Percentiles rank a stretch among this genome's conserved stretches.
Evolutionary conservation across 2,797 vertebrate species (phyloP).

Genomic region (Pantherophis vulpinus): DNA sequence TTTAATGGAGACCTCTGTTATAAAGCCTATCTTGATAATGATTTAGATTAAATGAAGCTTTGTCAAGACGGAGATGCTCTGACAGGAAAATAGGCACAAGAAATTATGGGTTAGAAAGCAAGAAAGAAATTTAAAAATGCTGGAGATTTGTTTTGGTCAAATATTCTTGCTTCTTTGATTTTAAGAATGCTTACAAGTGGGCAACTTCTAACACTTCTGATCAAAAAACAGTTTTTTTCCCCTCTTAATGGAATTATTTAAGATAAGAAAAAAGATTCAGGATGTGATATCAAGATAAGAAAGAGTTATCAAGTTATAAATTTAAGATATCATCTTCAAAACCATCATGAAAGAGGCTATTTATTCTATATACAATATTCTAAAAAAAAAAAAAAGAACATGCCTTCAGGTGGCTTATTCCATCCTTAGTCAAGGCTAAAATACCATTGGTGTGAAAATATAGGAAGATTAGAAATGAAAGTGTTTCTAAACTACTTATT

Average conservation of each 20-base stretch:
- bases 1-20: slow-evolving; percentile 30
- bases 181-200: not conserved
- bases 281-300: not conserved
- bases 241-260: not conserved
- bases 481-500: not conserved
- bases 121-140: not conserved
- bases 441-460: not conserved
- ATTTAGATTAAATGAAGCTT: accelerated
- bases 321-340: not conserved
- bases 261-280: not conserved
- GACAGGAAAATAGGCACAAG: not conserved
- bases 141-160: not conserved
- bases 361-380: not conserved
- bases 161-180: not conserved
- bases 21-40: slow-evolving; percentile 25
- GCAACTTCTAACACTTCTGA: not conserved
- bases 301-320: not conserved
- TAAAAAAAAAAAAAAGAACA: not conserved
- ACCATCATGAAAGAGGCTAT: not conserved
- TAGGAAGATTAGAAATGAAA: not conserved
- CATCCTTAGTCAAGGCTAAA: not conserved
- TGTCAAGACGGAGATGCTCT: slow-evolving; percentile 8
- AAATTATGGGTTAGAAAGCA: not conserved
- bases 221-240: not conserved
- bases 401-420: not conserved